Conservation (phyloP, 2,888 invertebrate genomes). For the Tetanocera ferruginea region DNA sequence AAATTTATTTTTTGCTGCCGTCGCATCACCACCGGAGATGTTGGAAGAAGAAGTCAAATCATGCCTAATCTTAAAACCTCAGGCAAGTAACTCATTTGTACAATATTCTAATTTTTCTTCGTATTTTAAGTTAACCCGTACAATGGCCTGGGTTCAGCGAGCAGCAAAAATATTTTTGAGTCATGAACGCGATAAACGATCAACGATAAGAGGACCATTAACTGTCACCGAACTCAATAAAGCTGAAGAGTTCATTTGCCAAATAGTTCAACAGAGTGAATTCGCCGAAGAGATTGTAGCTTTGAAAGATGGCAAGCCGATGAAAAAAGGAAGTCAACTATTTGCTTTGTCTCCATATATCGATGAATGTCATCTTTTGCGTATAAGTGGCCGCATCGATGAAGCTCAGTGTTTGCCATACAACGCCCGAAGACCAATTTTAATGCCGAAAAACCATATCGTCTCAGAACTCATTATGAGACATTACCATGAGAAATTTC, state of each 20-base stretch:
- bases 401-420: conserved; percentile 34
- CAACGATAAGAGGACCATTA: neutral
- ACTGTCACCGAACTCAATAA: conserved; percentile 15
- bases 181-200: conserved; percentile 12
- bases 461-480: conserved; percentile 35
- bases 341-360: conserved; percentile 18
- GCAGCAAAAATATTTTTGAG: too few relatives aligned
- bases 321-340: conserved; percentile 27
- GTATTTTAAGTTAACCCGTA: too few relatives aligned
- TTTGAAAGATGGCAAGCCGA: neutral
- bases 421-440: conserved; percentile 37
- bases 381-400: conserved; percentile 37
- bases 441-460: conserved; percentile 37
- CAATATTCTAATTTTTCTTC: conserved; percentile 35
- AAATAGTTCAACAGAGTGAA: conserved; percentile 20
- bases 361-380: conserved; percentile 29
- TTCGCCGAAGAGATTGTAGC: conserved; percentile 26
- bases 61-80: neutral
- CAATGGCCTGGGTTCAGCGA: too few relatives aligned
- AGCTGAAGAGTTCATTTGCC: conserved; percentile 23
- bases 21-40: neutral
- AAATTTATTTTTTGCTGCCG: conserved; percentile 16
- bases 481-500: conserved; percentile 31
- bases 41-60: conserved; percentile 38
- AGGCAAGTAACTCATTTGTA: conserved; percentile 4